Evolutionary conservation across 2,888 invertebrate species (phyloP), one percentile per base, ranked within the genome.

Genomic region (Steromphala cineraria): DNA sequence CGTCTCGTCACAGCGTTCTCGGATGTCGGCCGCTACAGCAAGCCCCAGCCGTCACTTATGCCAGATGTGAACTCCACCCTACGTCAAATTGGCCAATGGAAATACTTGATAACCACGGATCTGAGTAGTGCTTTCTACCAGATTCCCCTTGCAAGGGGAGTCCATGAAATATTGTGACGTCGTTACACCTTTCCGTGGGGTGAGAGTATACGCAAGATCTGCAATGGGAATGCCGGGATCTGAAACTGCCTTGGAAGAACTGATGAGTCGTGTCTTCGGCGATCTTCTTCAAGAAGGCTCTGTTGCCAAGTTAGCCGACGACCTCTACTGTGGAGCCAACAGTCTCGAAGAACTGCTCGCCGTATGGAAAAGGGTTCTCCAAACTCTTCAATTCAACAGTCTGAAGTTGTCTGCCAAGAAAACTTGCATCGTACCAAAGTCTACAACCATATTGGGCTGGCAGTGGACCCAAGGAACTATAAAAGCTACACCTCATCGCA

Each of bases 21-120:
- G 1, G 86, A 85, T 56, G 84, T 87, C 13, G 86, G 86, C 4
- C 36, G 83, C 7, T 87, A 88, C 79, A 85, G 83, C 53, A 88
- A 87, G 62, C 87, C 88, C 0, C 85, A 84, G 56, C 85, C 83
- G 0, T 80, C 81, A 2, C 76, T 85, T 0, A 80, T 84, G 83
- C 82, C 85, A 0, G 80, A 84, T 40, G 83, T 83, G 7, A 81
- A 86, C 53, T 82, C 83, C 2, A 82, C 71, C 7, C 77, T 84
- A 15, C 83, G 85, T 5, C 71, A 78, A 0, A 85, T 86, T 28
- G 85, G 71, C 2, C 81, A 78, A 52, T 85, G 87, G 87, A 83
- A 83, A 53, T 86, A 87, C 79, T 82, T 87, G n/a, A 82, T 85
- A 10, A 71, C 80, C 0, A 82, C 86, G 13, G 87, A 87, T 79